These are phyloP conservation scores for Ctenopoma kingsleyae DNA, from an alignment of 2,797 vertebrate species.

Conservation along the genomic window DNA sequence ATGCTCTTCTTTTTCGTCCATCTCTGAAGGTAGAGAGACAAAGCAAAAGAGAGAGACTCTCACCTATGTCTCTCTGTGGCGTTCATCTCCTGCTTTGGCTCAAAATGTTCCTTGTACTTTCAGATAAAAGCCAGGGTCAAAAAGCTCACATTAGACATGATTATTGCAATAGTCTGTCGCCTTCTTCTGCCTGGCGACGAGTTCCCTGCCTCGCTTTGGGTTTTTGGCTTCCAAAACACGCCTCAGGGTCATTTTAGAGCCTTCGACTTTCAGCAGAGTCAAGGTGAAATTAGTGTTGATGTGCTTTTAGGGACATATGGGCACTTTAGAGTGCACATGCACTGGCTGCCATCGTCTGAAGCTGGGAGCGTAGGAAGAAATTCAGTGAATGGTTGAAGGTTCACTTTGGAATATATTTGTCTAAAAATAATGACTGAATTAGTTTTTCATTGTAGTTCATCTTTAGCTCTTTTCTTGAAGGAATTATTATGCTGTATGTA, in stretches of 20 bases:
- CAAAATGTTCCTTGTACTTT: constrained; percentile 49
- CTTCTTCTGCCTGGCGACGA: constrained; percentile 42
- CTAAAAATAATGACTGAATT: constrained; percentile 5
- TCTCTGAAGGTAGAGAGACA: constrained; percentile 45
- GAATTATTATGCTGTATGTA: too few relatives aligned
- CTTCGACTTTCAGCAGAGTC: constrained; percentile 59
- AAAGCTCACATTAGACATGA: constrained; percentile 69
- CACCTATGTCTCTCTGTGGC: constrained; percentile 50
- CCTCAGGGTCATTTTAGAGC: constrained; percentile 55
- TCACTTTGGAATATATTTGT: background rate
- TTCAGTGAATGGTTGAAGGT: background rate
- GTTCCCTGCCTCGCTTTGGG: constrained; percentile 40
- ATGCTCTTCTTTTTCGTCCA: constrained; percentile 60
- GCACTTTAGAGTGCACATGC: constrained; percentile 31
- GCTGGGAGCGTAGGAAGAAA: constrained; percentile 6
- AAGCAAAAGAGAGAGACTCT: constrained; percentile 20
- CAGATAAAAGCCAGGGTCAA: constrained; percentile 65
- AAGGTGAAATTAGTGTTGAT: constrained; percentile 55
- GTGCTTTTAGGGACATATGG: constrained; percentile 52
- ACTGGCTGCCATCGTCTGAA: constrained; percentile 17
- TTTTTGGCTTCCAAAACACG: constrained; percentile 44
- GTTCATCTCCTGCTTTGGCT: constrained; percentile 40
- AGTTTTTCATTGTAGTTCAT: too few relatives aligned
- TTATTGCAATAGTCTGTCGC: constrained; percentile 63
- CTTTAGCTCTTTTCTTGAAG: background rate